Evolutionary conservation across 2,113 vertebrate species (phyloP).

Genomic region (Eidolon helvum): DNA sequence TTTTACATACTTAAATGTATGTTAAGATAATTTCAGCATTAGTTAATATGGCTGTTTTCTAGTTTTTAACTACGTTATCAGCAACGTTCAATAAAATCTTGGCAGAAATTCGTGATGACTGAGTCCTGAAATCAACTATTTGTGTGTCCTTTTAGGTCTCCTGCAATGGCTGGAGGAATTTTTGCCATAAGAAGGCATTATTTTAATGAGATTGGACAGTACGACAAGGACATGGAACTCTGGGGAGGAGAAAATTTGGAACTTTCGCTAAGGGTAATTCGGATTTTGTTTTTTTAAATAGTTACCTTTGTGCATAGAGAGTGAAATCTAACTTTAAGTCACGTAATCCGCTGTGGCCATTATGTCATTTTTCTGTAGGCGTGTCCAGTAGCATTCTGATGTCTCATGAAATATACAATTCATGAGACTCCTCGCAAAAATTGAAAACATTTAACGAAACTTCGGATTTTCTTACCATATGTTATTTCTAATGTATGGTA

Average conservation of each 20-base stretch:
- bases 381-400: too few species aligned
- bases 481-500: not conserved
- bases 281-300: not conserved
- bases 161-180: slow-evolving; percentile 95
- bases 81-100: not conserved
- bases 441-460: not conserved
- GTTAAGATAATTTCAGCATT: not conserved
- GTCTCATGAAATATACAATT: not conserved
- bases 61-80: not conserved
- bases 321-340: not conserved
- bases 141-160: slow-evolving; percentile 85
- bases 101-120: not conserved
- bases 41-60: not conserved
- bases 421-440: not conserved
- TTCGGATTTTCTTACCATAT: not conserved
- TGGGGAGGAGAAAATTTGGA: slow-evolving; percentile 98
- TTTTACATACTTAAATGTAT: not conserved
- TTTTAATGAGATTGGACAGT: slow-evolving; percentile 94
- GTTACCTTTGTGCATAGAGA: not conserved
- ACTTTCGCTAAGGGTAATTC: slow-evolving; percentile 94
- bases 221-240: slow-evolving; percentile 95
- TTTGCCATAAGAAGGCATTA: slow-evolving; percentile 94
- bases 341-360: not conserved
- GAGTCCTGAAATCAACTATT: not conserved
- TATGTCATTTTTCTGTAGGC: not conserved